Evolutionary conservation across 2,888 invertebrate species (phyloP).

Genomic region (Xylota segnis): DNA sequence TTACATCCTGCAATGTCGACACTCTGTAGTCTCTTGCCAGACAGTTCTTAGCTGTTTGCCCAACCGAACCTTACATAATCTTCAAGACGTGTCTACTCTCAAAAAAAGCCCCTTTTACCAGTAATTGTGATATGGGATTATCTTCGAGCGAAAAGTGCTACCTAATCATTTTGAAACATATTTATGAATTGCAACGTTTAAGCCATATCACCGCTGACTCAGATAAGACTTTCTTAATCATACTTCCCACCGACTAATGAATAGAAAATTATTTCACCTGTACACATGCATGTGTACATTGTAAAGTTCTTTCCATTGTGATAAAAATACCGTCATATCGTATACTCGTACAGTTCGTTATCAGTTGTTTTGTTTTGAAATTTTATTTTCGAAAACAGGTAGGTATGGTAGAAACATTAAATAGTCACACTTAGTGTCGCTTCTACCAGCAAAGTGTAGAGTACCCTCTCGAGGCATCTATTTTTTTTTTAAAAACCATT

Average conservation of each 20-base stretch:
- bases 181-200: background rate
- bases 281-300: background rate
- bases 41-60: too few species aligned
- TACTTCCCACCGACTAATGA: background rate
- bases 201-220: background rate
- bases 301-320: background rate
- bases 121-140: background rate
- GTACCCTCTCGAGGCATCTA: too few species aligned
- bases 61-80: too few species aligned
- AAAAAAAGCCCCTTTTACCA: background rate
- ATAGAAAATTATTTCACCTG: background rate
- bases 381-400: background rate
- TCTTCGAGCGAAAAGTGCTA: too few species aligned
- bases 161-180: background rate
- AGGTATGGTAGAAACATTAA: background rate
- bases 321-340: background rate
- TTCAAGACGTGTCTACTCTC: too few species aligned
- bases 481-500: background rate
- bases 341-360: background rate
- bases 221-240: slow-evolving; percentile 4
- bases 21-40: too few species aligned
- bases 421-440: background rate
- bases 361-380: too few species aligned
- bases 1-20: too few species aligned
- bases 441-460: background rate